phyloP scores from a whole-genome alignment of 1,140 invertebrate species.

The Pollicipes pollicipes region DNA sequence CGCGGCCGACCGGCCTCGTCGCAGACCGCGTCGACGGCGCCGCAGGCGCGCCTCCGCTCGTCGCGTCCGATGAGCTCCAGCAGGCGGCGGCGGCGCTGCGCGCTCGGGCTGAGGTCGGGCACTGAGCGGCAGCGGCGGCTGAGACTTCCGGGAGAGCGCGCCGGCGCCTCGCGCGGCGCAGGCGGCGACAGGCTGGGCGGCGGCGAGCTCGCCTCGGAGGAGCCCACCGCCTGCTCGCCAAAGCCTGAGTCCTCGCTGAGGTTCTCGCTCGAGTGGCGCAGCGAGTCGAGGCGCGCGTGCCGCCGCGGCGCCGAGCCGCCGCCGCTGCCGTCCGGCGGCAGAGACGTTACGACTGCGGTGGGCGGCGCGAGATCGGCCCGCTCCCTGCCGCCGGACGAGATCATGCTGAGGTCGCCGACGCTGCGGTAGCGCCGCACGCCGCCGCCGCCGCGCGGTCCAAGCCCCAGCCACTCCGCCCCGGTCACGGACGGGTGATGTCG shows the following conservation, averaged over 20 bases:
- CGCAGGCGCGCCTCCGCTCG: background rate
- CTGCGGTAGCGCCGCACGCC: background rate
- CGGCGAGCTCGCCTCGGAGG: background rate
- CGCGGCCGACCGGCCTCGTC: too few species aligned
- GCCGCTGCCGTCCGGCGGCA: too few species aligned
- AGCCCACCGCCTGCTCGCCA: background rate
- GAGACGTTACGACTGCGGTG: background rate
- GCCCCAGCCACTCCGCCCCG: too few species aligned
- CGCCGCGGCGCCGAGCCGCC: background rate
- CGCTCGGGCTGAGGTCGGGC: background rate
- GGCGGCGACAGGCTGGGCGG: background rate
- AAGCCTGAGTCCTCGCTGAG: constrained; percentile 20
- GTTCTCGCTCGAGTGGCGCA: background rate
- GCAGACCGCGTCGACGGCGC: too few species aligned
- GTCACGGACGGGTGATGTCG: too few species aligned
- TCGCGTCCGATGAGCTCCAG: background rate
- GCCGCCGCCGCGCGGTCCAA: too few species aligned
- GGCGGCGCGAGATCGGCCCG: too few species aligned
- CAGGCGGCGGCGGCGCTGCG: background rate
- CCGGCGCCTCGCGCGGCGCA: background rate
- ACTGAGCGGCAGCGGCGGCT: background rate
- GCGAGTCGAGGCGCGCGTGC: background rate
- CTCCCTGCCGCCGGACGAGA: background rate
- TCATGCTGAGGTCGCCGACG: background rate
- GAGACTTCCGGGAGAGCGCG: background rate